Base-by-base conservation (phyloP, 2,888 invertebrate genomes). In the Periphyllus acericola region DNA sequence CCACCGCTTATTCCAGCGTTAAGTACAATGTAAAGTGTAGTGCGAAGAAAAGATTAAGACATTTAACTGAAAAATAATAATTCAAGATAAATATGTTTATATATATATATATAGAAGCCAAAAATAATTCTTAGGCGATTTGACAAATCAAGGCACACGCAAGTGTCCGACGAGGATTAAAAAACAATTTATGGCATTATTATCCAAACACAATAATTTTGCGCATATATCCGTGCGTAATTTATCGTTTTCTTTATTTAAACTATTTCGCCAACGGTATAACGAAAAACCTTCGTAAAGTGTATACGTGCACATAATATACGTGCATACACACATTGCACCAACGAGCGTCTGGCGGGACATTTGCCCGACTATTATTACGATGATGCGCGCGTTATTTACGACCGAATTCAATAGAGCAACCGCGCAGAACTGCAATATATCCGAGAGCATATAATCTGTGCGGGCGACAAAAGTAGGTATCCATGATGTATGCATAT, bases 101-200 rank as follows among this genome's bases (percentile, higher is more conserved):
- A 29, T 29, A 11, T n/a, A 40, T 25, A 14, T 25, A 55, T 34
- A 60, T n/a, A 19, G 71, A 32, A 71, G 11, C 32, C 17, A 71
- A 80, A 80, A 36, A 60, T 80, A 80, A 25, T 66, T 66, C 66
- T 40, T 29, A 36, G 40, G 60, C 66, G 5, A 36, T 40, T 80
- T 66, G 60, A 80, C 80, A 80, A 80, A 80, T 80, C 80, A 66
- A 80, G 66, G 66, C 40, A 19, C 66, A 19, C 66, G 66, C 66
- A 29, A 80, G 32, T 40, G 80, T 80, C 40, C 40, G 19, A 40
- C 40, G 80, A 80, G 66, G 66, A 80, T 68, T 29, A 40, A 2
- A 36, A 36, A 68, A 80, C 60, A 80, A 80, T 80, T 80, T 80
- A 80, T 80, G 80, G 40, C n/a, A 40, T 80, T 66, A 66, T 66